Conservation (phyloP, 2,888 invertebrate genomes). For the Ligdia adustata region DNA sequence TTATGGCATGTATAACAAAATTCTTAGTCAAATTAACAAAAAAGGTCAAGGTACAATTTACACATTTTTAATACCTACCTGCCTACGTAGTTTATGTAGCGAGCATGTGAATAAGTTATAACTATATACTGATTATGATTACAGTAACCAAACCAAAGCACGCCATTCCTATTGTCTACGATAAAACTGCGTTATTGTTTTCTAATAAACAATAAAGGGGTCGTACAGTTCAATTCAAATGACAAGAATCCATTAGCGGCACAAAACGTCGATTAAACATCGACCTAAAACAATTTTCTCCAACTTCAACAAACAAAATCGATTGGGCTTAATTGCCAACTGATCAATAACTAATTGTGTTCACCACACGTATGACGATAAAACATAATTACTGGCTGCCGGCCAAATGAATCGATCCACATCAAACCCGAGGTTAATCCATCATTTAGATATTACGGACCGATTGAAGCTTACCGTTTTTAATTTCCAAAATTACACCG, state of each 20-base stretch:
- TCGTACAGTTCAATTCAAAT: slow-evolving; percentile 61
- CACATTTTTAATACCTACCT: no score
- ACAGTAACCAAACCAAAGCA: slow-evolving; percentile 18
- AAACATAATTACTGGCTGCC: slow-evolving; percentile 83
- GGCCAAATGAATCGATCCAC: slow-evolving; percentile 83
- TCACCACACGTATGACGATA: slow-evolving; percentile 80
- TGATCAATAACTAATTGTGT: slow-evolving; percentile 84
- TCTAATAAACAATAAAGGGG: slow-evolving; percentile 62
- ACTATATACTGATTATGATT: slow-evolving; percentile 3
- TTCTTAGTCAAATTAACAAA: no score
- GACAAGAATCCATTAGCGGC: slow-evolving; percentile 73
- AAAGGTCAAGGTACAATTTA: no score
- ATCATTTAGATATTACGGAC: slow-evolving; percentile 81
- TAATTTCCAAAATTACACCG: slow-evolving; percentile 82
- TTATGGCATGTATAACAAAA: no score
- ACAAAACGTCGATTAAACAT: slow-evolving; percentile 77
- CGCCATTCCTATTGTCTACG: slow-evolving; percentile 36
- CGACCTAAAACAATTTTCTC: slow-evolving; percentile 82
- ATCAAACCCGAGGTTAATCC: slow-evolving; percentile 82
- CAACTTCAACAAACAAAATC: slow-evolving; percentile 83
- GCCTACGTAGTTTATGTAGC: no score
- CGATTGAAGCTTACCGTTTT: slow-evolving; percentile 82
- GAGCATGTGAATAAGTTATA: no score
- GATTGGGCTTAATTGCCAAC: slow-evolving; percentile 80
- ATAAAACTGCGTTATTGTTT: slow-evolving; percentile 55